Percentiles rank a stretch among this genome's conserved stretches.
Evolutionary conservation across 2,797 vertebrate species (phyloP).

Genomic region (Tapirus indicus): DNA sequence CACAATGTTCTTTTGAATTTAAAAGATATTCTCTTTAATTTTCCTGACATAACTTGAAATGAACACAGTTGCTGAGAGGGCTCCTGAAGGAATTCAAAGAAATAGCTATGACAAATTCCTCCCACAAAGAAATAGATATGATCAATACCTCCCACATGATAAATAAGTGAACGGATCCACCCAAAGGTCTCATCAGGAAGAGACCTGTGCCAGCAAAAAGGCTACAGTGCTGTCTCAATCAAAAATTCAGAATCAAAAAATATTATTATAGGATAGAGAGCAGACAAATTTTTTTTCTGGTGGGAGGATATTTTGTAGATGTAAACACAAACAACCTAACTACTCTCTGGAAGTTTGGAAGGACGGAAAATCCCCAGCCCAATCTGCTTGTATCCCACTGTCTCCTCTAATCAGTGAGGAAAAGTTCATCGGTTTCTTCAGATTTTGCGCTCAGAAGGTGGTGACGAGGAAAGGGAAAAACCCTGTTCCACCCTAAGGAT

Average conservation of each 20-base stretch:
- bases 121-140: background rate
- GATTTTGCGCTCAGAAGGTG: background rate
- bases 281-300: background rate
- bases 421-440: background rate
- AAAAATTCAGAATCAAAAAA: background rate
- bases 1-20: background rate
- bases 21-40: background rate
- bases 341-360: background rate
- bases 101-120: background rate
- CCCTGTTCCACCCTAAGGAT: background rate
- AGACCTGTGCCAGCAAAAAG: background rate
- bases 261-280: background rate
- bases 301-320: background rate
- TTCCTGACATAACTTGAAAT: conserved; percentile 9
- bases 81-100: background rate
- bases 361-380: background rate
- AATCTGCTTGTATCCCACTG: fast-evolving
- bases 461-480: background rate
- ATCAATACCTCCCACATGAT: background rate
- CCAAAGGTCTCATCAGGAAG: background rate
- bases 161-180: too few species aligned
- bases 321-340: background rate
- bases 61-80: background rate
- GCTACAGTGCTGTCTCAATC: background rate
- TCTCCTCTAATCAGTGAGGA: background rate